Percentiles rank a stretch among this genome's conserved stretches.
phyloP scores from a whole-genome alignment of 2,888 invertebrate species.

The Rotaria magnacalcarata region DNA sequence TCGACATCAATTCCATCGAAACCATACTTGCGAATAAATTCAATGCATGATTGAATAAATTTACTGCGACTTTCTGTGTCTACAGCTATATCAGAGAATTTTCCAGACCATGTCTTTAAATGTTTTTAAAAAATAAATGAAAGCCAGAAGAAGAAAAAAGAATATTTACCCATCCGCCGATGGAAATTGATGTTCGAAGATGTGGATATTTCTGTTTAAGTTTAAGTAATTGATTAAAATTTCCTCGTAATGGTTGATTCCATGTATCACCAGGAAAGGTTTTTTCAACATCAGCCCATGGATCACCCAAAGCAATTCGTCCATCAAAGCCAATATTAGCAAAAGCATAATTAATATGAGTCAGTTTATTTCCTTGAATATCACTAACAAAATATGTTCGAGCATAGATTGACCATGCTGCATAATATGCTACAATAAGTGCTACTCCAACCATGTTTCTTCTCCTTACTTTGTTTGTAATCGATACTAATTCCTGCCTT shows the following conservation, averaged over 20 bases:
- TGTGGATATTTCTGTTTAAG: background rate
- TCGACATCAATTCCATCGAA: slow-evolving; percentile 19
- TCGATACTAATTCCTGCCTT: no score
- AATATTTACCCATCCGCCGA: slow-evolving; percentile 5
- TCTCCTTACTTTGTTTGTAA: no score
- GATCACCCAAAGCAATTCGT: slow-evolving; percentile 22
- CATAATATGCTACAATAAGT: slow-evolving; percentile 6
- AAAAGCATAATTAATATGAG: slow-evolving; percentile 23
- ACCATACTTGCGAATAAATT: background rate
- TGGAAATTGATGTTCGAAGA: background rate
- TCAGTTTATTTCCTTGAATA: background rate
- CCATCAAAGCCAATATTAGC: slow-evolving; percentile 18
- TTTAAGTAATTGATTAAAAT: slow-evolving; percentile 19
- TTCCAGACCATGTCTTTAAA: slow-evolving; percentile 11
- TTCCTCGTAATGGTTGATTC: slow-evolving; percentile 31
- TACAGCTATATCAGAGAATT: background rate
- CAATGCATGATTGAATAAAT: background rate
- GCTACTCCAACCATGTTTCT: no score
- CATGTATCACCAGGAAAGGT: background rate
- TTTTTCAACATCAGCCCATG: slow-evolving; percentile 17
- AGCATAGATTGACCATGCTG: slow-evolving; percentile 12
- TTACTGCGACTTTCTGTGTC: background rate
- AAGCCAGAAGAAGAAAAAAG: no score
- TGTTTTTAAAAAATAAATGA: background rate
- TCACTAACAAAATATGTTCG: background rate